phyloP scores from a whole-genome alignment of 53 echinoderm and acorn worm species.

The Holothuria scabra region DNA sequence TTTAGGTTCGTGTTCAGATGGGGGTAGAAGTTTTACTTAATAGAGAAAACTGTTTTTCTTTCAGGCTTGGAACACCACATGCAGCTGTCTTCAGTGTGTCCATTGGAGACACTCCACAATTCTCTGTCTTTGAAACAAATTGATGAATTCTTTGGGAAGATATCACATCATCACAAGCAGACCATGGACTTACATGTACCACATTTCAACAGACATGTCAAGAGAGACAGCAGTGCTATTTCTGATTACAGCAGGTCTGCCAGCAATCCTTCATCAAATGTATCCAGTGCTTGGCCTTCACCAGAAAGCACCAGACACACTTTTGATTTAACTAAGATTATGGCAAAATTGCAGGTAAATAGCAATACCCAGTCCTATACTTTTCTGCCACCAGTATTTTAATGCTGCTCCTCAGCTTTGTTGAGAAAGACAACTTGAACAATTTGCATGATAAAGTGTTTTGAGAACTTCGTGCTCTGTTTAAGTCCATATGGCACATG shows the following conservation, averaged over 20 bases:
- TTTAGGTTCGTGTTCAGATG: no score
- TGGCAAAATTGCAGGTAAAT: slow-evolving; percentile 23
- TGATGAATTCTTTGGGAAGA: slow-evolving; percentile 82
- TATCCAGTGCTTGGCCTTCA: slow-evolving; percentile 89
- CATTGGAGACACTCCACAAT: slow-evolving; percentile 95
- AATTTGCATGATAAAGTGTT: no score
- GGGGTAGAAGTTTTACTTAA: no score
- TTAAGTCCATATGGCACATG: no score
- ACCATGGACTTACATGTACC: slow-evolving; percentile 12
- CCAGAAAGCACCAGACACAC: slow-evolving; percentile 62
- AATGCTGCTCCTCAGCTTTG: no score
- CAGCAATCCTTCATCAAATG: slow-evolving; percentile 90
- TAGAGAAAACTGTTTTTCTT: not conserved
- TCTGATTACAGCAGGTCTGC: slow-evolving; percentile 69
- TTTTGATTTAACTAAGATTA: slow-evolving; percentile 68
- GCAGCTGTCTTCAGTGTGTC: slow-evolving; percentile 84
- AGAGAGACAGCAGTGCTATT: not conserved
- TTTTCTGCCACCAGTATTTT: no score
- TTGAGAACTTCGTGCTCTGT: no score
- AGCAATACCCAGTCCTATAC: no score
- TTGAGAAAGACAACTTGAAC: no score
- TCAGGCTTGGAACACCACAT: slow-evolving; percentile 86
- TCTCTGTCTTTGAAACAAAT: slow-evolving; percentile 86
- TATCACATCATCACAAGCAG: slow-evolving; percentile 62
- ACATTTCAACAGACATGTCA: not conserved